These are phyloP conservation scores for Tetrax tetrax DNA, from an alignment of 2,113 vertebrate genomes.

Conservation along the genomic window DNA sequence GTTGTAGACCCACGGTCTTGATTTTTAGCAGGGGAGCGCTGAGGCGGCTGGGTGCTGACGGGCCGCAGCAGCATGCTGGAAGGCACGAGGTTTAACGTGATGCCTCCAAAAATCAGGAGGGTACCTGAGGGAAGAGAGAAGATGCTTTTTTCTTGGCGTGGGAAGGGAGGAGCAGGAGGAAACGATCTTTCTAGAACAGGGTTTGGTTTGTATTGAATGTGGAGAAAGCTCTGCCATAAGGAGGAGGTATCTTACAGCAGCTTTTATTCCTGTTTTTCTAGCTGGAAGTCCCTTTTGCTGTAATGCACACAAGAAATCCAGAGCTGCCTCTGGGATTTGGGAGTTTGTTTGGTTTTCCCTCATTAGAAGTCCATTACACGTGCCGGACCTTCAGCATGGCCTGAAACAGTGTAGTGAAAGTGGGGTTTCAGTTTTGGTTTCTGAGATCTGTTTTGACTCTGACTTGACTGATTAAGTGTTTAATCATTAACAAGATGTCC, in stretches of 20 bases:
- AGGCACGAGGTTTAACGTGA: slow-evolving; percentile 89
- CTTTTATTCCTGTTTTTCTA: not conserved
- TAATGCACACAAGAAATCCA: not conserved
- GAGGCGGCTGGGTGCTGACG: slow-evolving; percentile 26
- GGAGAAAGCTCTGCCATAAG: not conserved
- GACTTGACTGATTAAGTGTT: not conserved
- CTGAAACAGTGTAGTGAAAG: not conserved
- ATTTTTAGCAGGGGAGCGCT: not conserved
- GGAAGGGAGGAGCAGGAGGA: not conserved
- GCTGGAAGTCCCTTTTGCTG: not conserved
- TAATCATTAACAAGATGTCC: not conserved
- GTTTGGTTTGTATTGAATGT: not conserved
- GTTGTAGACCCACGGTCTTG: accelerated
- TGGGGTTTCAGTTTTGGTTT: not conserved
- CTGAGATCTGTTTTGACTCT: not conserved
- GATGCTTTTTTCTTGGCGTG: accelerated
- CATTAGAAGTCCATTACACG: accelerated
- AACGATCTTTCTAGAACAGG: not conserved
- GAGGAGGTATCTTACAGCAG: not conserved
- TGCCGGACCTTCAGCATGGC: not conserved
- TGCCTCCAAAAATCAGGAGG: slow-evolving; percentile 87
- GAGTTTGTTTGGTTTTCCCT: not conserved
- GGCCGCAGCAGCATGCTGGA: slow-evolving; percentile 90
- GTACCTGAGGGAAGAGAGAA: slow-evolving; percentile 76
- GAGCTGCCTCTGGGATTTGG: not conserved